phyloP scores from a whole-genome alignment of 2,113 vertebrate species.

The Protomyctophum bolini region DNA sequence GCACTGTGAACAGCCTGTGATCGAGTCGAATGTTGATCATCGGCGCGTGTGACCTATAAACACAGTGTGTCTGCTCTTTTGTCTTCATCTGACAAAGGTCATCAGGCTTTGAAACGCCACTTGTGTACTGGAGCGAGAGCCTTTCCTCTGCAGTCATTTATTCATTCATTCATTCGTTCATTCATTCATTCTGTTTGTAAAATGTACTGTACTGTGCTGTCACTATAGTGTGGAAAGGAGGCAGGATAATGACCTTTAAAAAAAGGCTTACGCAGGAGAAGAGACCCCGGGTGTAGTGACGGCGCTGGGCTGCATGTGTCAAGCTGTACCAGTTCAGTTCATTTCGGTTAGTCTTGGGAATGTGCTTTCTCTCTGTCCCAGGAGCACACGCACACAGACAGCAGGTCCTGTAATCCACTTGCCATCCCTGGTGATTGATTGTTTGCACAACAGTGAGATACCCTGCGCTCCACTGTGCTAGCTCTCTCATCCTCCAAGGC shows the following conservation, averaged over 20 bases:
- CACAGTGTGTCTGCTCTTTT: no score
- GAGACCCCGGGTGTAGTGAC: neutral
- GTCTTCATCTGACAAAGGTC: no score
- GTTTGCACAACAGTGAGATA: slow-evolving; percentile 60
- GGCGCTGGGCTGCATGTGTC: slow-evolving; percentile 20
- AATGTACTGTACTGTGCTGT: slow-evolving; percentile 10
- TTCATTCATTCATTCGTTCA: no score
- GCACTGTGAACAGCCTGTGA: no score
- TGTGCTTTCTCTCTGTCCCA: slow-evolving; percentile 46
- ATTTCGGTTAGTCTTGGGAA: slow-evolving; percentile 39
- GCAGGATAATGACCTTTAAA: slow-evolving; percentile 24
- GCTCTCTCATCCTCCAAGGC: slow-evolving; percentile 12
- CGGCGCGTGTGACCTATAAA: no score
- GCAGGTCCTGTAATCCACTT: slow-evolving; percentile 67
- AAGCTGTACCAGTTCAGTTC: slow-evolving; percentile 41
- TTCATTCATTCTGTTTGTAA: no score
- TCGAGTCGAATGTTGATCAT: no score
- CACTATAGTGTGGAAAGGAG: slow-evolving; percentile 54
- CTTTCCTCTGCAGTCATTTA: neutral
- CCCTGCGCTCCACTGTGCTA: neutral
- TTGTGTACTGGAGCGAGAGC: neutral
- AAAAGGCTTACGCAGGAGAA: no score
- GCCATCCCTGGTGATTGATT: slow-evolving; percentile 67
- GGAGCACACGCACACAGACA: slow-evolving; percentile 60
- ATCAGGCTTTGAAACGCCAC: no score